Conservation (phyloP, 1,140 invertebrate species). For the Aethina tumida region DNA sequence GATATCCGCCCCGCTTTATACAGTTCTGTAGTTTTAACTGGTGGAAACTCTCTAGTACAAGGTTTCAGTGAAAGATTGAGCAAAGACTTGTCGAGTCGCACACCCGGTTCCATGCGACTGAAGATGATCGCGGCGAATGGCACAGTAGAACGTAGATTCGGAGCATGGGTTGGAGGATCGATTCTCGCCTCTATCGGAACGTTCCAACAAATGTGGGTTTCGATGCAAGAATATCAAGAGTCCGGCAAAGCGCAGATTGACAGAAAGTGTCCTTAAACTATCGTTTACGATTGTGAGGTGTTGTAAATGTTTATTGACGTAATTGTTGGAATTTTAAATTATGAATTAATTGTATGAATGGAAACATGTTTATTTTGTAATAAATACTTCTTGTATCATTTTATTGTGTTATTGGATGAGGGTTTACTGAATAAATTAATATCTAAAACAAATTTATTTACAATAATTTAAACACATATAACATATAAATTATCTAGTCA, state of each 20-base stretch:
- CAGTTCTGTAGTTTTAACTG: constrained; percentile 82
- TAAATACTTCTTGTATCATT: too few relatives aligned
- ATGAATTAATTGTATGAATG: too few relatives aligned
- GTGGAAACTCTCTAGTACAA: constrained; percentile 74
- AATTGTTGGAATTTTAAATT: too few relatives aligned
- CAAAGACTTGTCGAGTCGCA: constrained; percentile 75
- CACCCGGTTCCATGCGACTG: constrained; percentile 80
- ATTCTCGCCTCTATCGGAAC: constrained; percentile 91
- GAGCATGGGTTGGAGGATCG: constrained; percentile 93
- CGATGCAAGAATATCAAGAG: constrained; percentile 93
- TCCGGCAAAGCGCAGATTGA: constrained; percentile 86
- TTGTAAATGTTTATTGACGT: too few relatives aligned
- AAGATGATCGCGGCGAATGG: constrained; percentile 80
- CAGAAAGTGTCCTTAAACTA: constrained; percentile 72
- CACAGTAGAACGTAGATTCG: constrained; percentile 76
- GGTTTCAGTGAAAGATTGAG: constrained; percentile 82
- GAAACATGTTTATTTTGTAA: too few relatives aligned
- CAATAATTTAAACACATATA: too few relatives aligned
- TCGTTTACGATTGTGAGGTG: too few relatives aligned
- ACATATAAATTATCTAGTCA: too few relatives aligned
- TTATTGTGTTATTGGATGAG: too few relatives aligned
- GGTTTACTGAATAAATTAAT: too few relatives aligned
- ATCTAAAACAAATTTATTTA: too few relatives aligned
- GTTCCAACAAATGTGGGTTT: constrained; percentile 98
- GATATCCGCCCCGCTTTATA: constrained; percentile 87